Percentiles rank a stretch among this genome's conserved stretches.
phyloP scores from a whole-genome alignment of 2,113 vertebrate species.

The Lycocorax pyrrhopterus region DNA sequence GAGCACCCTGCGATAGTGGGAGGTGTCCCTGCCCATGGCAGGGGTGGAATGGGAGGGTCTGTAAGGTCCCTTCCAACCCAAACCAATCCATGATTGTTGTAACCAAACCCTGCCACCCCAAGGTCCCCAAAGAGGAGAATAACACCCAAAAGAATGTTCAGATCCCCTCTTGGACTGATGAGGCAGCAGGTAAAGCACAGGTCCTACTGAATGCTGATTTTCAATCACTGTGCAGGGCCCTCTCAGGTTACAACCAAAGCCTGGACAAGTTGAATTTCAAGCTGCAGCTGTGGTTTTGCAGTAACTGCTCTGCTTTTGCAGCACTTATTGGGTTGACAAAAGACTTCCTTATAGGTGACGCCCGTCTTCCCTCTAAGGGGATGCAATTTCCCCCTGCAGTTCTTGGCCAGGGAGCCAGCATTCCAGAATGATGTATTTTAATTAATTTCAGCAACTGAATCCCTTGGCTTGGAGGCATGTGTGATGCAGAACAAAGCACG shows the following conservation, averaged over 20 bases:
- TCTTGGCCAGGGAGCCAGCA: slow-evolving; percentile 51
- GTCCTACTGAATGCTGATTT: not conserved
- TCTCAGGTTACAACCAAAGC: not conserved
- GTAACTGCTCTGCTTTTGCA: not conserved
- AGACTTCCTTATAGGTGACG: not conserved
- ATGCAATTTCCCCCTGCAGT: slow-evolving; percentile 55
- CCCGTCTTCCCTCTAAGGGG: not conserved
- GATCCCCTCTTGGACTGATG: rapidly evolving
- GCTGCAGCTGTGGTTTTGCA: not conserved
- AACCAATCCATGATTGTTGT: not conserved
- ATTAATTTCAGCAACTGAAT: slow-evolving; percentile 63
- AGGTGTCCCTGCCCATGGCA: not conserved
- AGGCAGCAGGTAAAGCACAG: not conserved
- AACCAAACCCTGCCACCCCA: not conserved
- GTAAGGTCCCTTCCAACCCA: not conserved
- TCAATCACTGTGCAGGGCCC: not conserved
- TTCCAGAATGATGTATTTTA: slow-evolving; percentile 67
- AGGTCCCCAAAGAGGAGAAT: not conserved
- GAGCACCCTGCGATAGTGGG: not conserved
- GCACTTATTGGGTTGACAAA: not conserved
- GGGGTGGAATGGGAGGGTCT: not conserved
- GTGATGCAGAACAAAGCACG: slow-evolving; percentile 4
- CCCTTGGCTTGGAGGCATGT: slow-evolving; percentile 9
- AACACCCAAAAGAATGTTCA: not conserved
- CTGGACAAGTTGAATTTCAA: not conserved